Evolutionary conservation across 2,113 vertebrate genomes (phyloP), one percentile per base, ranked within the genome.

Genomic region (Cephalopholis sonnerati): DNA sequence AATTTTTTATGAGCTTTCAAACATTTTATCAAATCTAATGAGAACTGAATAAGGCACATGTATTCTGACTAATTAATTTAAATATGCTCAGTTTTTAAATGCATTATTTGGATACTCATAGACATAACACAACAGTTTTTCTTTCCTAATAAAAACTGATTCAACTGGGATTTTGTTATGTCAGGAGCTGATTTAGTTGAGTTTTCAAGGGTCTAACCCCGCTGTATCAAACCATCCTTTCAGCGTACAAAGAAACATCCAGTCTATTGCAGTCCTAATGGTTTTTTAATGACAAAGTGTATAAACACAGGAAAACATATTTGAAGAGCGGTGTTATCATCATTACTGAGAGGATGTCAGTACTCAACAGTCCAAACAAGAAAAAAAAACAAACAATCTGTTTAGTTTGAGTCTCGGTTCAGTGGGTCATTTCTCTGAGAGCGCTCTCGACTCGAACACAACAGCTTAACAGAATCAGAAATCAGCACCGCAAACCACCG

Each of bases 261-360:
- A 18, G 22, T 66, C 39, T 63, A 13, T 54, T 50, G 55, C 39
- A 24, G 4, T 58, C 15, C 29, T 73, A 67, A 80, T 73, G 71
- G 22, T 7, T 39, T 73, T 83, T 78, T 78, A 84, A 84, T 82
- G 53, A 55, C 64, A 61, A 77, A 58, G 25, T 65, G 7, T 12
- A 59, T 46, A 41, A 48, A 78, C 51, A 69, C 44, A 36, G 39
- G 16, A 46, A 77, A 77, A 73, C 29, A 58, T 36, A 76, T 82
- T 74, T 76, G 71, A 72, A 48, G 3, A 71, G 27, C 4, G 11
- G 24, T 16, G 20, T 55, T 72, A 46, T 50, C 61, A 66, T 27
- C 65, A 61, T 76, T 24, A 41, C 61, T 53, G 61, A 48, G 62
- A 58, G 55, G n/a, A 16, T 1, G 3, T 46, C 73, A 17, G 29